phyloP scores from a whole-genome alignment of 2,113 vertebrate species.

The Speoplatyrhinus poulsoni region DNA sequence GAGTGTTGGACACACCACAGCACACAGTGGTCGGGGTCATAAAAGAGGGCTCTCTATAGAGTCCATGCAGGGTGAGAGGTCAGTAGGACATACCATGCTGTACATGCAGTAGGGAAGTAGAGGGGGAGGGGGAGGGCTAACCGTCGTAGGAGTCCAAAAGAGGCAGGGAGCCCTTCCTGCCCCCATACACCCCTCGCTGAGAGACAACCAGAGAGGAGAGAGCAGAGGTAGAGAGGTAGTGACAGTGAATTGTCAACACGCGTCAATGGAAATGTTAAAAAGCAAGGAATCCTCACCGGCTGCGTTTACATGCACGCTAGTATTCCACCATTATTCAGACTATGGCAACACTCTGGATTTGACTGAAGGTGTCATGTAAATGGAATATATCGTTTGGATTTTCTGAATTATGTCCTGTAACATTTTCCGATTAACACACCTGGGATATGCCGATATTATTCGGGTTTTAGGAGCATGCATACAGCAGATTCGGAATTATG shows the following conservation, averaged over 20 bases:
- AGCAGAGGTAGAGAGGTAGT: constrained; percentile 35
- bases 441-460: no score
- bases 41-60: constrained; percentile 37
- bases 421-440: no score
- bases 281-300: constrained; percentile 23
- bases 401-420: no score
- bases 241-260: constrained; percentile 20
- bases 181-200: constrained; percentile 80
- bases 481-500: no score
- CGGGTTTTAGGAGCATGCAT: no score
- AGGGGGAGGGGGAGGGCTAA: constrained; percentile 74
- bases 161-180: constrained; percentile 80
- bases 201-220: constrained; percentile 61
- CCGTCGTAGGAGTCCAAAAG: constrained; percentile 83
- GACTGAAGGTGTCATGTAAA: no score
- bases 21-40: constrained; percentile 24
- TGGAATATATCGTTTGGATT: no score
- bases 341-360: no score
- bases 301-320: no score
- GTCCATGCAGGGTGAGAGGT: constrained; percentile 75
- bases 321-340: no score
- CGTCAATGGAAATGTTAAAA: constrained; percentile 22
- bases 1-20: constrained; percentile 28
- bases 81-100: constrained; percentile 80
- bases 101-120: constrained; percentile 77